Conservation (phyloP, 1,140 invertebrate genomes). For the Plectrocnemia conspersa region DNA sequence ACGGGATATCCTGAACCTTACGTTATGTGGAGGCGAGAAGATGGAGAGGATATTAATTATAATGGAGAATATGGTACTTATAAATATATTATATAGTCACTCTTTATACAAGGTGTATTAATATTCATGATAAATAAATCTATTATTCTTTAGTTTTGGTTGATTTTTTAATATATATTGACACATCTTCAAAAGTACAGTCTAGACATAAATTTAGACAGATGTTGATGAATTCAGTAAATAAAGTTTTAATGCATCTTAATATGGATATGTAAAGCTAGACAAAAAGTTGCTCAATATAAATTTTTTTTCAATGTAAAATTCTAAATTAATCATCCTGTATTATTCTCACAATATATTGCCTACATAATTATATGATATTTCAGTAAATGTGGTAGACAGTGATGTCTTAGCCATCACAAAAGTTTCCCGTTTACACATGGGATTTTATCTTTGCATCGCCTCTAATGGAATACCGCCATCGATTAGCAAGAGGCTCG, state of each 20-base stretch:
- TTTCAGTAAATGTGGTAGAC: slow-evolving; percentile 77
- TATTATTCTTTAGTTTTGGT: neutral
- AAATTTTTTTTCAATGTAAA: too few relatives aligned
- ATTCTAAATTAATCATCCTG: too few relatives aligned
- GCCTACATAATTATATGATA: slow-evolving; percentile 12
- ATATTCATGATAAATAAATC: neutral
- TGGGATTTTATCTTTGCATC: slow-evolving; percentile 86
- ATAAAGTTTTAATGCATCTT: neutral
- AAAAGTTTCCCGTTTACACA: slow-evolving; percentile 84
- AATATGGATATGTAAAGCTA: neutral
- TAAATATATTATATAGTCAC: neutral
- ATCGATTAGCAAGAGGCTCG: slow-evolving; percentile 78
- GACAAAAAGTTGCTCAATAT: too few relatives aligned
- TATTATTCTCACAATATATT: neutral
- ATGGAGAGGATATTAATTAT: slow-evolving; percentile 73
- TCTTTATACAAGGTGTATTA: too few relatives aligned
- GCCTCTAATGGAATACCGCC: slow-evolving; percentile 83
- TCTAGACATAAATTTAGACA: neutral
- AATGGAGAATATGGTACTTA: slow-evolving; percentile 70
- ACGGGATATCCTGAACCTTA: slow-evolving; percentile 77
- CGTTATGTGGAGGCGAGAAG: slow-evolving; percentile 79
- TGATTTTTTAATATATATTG: neutral
- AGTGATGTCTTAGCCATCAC: slow-evolving; percentile 78
- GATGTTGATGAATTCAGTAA: neutral
- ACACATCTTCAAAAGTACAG: neutral